Base-by-base conservation (phyloP, 1,140 invertebrate species). In the Temnothorax longispinosus region DNA sequence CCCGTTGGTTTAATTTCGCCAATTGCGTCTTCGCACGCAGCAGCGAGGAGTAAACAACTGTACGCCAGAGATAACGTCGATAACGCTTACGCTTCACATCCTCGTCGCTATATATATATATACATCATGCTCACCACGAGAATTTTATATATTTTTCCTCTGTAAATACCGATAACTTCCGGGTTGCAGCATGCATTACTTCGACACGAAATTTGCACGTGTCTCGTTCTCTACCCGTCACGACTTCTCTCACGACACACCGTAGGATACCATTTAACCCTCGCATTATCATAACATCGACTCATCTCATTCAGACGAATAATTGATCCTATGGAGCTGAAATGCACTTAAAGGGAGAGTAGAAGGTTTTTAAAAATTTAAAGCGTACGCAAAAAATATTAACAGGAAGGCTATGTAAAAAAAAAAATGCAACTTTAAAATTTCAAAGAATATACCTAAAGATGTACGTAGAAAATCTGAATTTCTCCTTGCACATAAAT, bases 171-270 rank as follows among this genome's bases (percentile, higher is more conserved):
- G 54, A 50, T 60, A 75, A 60, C 10, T 35, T 60, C 13, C 80
- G 80, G 11, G 2, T 71, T 74, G 21, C 13, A 54, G 75, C 75
- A 85, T 85, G 82, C 60, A 69, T 65, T 74, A 85, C 15, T 41
- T 41, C 60, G 75, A 85, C 75, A 78, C 75, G 72, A 65, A 78
- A 65, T 65, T 78, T 64, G 82, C 82, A 78, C 71, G 74, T 85
- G 82, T 85, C 82, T 85, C 82, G 72, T 78, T 77, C n/a, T 67
- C 32, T 47, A 65, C 18, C 71, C 56, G 21, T 69, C 75, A 78
- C 27, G 27, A 27, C 27, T 27, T 27, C 27, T 27, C 27, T 27
- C 27, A 27, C 65, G 56, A 65, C 11, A 82, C 52, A 74, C 18
- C 2, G 67, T 74, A 84, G 41, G 69, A 75, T 41, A 84, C n/a